Conservation (phyloP, 2,888 invertebrate species). For the Julus scanicus region DNA sequence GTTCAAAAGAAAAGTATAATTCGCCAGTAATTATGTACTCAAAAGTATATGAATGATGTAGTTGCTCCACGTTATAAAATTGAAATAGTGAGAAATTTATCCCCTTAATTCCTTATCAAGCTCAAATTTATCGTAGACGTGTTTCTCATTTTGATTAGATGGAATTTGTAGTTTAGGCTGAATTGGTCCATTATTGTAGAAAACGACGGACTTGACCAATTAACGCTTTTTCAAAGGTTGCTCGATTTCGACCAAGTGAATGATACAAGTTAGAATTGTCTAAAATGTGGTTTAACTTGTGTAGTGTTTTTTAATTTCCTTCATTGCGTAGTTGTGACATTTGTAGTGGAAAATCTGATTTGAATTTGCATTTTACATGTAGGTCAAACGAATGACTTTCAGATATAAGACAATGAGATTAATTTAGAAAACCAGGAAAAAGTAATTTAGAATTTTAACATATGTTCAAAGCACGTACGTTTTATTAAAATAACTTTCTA, state of each 20-base stretch:
- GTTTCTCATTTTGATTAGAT: slow-evolving; percentile 23
- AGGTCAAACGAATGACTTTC: slow-evolving; percentile 37
- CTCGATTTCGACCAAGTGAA: background rate
- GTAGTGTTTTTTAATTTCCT: slow-evolving; percentile 16
- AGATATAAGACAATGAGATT: background rate
- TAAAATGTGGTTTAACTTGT: slow-evolving; percentile 23
- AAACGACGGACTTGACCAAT: background rate
- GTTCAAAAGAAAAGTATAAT: slow-evolving; percentile 45
- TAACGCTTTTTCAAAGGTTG: background rate
- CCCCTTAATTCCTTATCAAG: background rate
- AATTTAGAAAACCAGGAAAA: background rate
- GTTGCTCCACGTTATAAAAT: background rate
- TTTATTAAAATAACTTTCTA: background rate
- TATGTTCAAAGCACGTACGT: background rate
- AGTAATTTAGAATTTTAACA: background rate
- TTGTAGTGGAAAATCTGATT: background rate
- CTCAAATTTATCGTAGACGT: background rate
- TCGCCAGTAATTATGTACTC: slow-evolving; percentile 17
- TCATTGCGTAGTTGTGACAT: slow-evolving; percentile 14
- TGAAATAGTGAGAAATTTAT: slow-evolving; percentile 34
- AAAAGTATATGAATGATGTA: background rate
- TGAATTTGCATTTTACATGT: background rate
- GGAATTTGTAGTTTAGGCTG: background rate
- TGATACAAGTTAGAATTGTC: background rate
- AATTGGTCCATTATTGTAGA: background rate